A percentile compares a stretch with the other conserved stretches of the same genome.
Conservation (phyloP, 2,797 vertebrate genomes). For the Melanogrammus aeglefinus region DNA sequence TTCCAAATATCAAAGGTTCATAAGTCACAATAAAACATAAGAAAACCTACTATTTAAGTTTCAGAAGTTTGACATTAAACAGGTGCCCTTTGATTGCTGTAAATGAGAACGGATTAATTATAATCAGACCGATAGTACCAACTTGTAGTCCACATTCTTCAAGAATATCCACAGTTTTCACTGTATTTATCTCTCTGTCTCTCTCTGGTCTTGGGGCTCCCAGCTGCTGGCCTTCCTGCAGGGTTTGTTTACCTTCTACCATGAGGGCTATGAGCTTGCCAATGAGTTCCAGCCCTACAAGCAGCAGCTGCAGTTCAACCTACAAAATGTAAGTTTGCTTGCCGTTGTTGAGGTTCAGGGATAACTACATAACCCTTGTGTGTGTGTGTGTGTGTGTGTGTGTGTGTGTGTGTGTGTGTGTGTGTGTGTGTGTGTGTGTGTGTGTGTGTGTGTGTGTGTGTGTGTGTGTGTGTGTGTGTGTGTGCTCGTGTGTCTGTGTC, state of each 20-base stretch:
- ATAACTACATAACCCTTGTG: not conserved
- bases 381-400: too few species aligned
- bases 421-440: too few species aligned
- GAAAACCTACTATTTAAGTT: not conserved
- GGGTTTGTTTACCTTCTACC: slow-evolving; percentile 97
- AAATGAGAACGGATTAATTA: too few species aligned
- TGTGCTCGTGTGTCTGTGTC: slow-evolving; percentile 35
- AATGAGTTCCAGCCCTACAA: slow-evolving; percentile 97
- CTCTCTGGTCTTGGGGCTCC: slow-evolving; percentile 37
- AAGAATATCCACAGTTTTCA: not conserved
- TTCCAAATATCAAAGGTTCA: too few species aligned
- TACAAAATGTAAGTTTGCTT: slow-evolving; percentile 88
- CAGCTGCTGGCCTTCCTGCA: slow-evolving; percentile 97
- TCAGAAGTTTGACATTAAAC: not conserved
- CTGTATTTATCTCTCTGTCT: slow-evolving; percentile 10
- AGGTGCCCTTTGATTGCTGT: too few species aligned
- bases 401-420: not conserved
- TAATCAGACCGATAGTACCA: not conserved
- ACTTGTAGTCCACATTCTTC: too few species aligned
- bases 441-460: too few species aligned
- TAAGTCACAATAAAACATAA: not conserved
- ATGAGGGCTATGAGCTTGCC: slow-evolving; percentile 96
- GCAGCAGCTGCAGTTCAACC: slow-evolving; percentile 95
- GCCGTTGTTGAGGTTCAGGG: not conserved
- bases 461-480: slow-evolving; percentile 42